Conservation (phyloP, 2,888 invertebrate genomes). For the Desoria tigrina region DNA sequence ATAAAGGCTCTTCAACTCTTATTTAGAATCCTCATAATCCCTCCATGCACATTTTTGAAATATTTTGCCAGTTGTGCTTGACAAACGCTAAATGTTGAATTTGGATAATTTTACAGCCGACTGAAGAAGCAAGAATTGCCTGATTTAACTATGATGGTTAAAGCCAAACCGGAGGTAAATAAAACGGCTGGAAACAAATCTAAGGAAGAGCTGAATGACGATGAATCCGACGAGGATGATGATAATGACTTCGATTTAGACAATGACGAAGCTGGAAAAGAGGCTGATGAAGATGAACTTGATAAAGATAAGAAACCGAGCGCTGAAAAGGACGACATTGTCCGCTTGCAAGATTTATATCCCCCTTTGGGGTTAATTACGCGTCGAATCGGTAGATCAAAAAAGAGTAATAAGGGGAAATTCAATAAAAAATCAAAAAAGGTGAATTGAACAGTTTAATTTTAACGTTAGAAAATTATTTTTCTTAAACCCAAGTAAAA, state of each 20-base stretch:
- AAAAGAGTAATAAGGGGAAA: not conserved
- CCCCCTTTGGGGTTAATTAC: not conserved
- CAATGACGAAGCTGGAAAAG: not conserved
- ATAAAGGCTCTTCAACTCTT: too few species aligned
- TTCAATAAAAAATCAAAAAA: slow-evolving; percentile 8
- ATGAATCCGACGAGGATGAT: slow-evolving; percentile 27
- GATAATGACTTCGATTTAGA: slow-evolving; percentile 18
- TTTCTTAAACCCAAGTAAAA: too few species aligned
- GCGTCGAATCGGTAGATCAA: not conserved
- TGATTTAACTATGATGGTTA: not conserved
- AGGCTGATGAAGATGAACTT: not conserved
- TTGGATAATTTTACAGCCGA: slow-evolving; percentile 14
- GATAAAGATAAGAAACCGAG: not conserved
- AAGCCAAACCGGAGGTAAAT: not conserved
- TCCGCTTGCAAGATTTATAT: not conserved
- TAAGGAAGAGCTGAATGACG: slow-evolving; percentile 16
- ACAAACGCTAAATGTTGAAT: not conserved
- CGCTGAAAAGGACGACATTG: not conserved
- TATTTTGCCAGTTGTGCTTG: too few species aligned
- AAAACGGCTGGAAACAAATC: not conserved
- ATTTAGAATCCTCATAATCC: too few species aligned
- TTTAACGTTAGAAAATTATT: too few species aligned
- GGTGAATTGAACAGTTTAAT: not conserved
- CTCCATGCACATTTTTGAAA: too few species aligned
- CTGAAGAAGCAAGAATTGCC: slow-evolving; percentile 17